Evolutionary conservation across 2,797 vertebrate species (phyloP).

Genomic region (Gymnoscopelus microlampas): DNA sequence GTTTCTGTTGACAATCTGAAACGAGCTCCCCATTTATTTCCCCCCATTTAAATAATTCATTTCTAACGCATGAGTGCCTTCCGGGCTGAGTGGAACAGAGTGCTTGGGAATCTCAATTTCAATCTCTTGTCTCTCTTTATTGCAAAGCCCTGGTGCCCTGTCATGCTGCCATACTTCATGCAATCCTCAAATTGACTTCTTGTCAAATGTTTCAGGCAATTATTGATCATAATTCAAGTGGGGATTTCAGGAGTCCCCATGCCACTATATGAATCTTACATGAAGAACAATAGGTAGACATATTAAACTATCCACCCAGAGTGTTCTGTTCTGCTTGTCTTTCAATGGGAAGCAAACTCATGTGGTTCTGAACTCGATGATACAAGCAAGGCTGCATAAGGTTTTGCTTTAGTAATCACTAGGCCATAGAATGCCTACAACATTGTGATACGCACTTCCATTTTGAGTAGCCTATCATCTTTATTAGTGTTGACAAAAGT

Average conservation of each 20-base stretch:
- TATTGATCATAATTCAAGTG: slow-evolving; percentile 68
- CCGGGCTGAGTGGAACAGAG: slow-evolving; percentile 42
- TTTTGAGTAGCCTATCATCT: too few relatives aligned
- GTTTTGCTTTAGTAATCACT: too few relatives aligned
- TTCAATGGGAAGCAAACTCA: neutral
- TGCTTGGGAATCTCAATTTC: slow-evolving; percentile 64
- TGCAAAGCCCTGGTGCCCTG: slow-evolving; percentile 67
- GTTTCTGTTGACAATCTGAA: slow-evolving; percentile 47
- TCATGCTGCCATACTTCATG: slow-evolving; percentile 68
- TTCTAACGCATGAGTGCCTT: slow-evolving; percentile 49
- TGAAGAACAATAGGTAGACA: slow-evolving; percentile 63
- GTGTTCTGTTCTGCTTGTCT: slow-evolving; percentile 33
- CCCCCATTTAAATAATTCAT: slow-evolving; percentile 65
- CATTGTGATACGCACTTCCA: too few relatives aligned
- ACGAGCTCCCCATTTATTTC: slow-evolving; percentile 67
- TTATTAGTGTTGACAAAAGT: too few relatives aligned
- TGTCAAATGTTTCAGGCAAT: slow-evolving; percentile 75
- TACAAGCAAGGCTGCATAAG: too few relatives aligned
- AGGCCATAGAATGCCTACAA: too few relatives aligned
- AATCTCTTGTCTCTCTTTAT: slow-evolving; percentile 69
- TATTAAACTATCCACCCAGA: slow-evolving; percentile 30
- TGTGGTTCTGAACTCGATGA: too few relatives aligned
- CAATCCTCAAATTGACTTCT: slow-evolving; percentile 75
- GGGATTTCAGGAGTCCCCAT: slow-evolving; percentile 53
- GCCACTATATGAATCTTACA: slow-evolving; percentile 52